These are phyloP conservation scores for Leptogaster cylindrica DNA, from an alignment of 2,888 invertebrate species.

Conservation along the genomic window DNA sequence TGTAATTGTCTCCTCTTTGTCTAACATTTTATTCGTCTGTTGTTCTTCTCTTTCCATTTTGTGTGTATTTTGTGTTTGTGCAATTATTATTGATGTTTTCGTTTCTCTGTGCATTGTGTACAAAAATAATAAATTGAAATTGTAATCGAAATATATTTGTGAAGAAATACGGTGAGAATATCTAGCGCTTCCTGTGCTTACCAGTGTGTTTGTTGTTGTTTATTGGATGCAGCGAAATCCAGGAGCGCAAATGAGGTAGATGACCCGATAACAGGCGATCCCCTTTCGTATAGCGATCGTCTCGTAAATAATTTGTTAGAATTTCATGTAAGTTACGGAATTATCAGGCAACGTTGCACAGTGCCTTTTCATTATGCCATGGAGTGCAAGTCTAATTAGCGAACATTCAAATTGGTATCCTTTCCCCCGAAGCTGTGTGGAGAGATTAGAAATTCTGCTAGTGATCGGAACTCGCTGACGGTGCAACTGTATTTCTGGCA, in stretches of 20 bases:
- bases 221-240: background rate
- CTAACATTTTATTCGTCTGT: constrained; percentile 6
- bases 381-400: constrained; percentile 16
- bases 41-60: background rate
- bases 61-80: constrained; percentile 32
- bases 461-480: no score
- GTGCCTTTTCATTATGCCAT: constrained; percentile 23
- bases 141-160: no score
- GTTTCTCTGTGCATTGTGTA: constrained; percentile 24
- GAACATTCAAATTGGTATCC: no score
- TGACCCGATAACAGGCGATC: constrained; percentile 12
- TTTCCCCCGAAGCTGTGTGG: no score
- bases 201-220: constrained; percentile 5
- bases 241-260: constrained; percentile 1
- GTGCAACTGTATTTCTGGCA: no score
- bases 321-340: constrained; percentile 4
- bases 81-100: constrained; percentile 32
- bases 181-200: constrained; percentile 6
- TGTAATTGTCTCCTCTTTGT: constrained; percentile 23
- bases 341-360: no score
- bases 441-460: constrained; percentile 7
- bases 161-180: background rate
- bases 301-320: background rate
- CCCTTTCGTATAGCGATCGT: constrained; percentile 16
- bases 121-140: constrained; percentile 26